Base-by-base conservation (phyloP, 2,113 vertebrate genomes). In the Melanostigma gelatinosum region DNA sequence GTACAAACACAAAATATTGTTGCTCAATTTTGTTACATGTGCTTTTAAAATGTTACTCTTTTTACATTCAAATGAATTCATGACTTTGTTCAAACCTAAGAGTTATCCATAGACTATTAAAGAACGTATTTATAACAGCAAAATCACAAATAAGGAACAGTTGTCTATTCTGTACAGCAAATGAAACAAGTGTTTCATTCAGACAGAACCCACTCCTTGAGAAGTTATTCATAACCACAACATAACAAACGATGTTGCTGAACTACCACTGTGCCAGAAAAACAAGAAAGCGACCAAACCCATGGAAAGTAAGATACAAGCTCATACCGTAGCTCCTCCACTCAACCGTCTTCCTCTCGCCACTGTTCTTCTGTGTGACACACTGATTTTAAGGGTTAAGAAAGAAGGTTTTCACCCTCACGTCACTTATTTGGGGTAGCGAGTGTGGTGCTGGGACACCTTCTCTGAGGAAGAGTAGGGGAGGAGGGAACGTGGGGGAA, bases 281-380 rank as follows among this genome's bases (percentile, higher is more conserved):
- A 85, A 46, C 73, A 76, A 55, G 63, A 78, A 83, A 65, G 55
- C 71, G 48, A 62, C 76, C 72, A 70, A 86, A 78, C 48, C 15
- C 48, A 71, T 69, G 86, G 83, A 90, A 91, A 94, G 62, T 77
- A 86, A 88, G 48, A 82, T 58, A 79, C 65, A 85, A 83, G 52
- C 61, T 91, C 91, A 55, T 91, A 92, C 91, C 91, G 83, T 92
- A 84, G 88, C 77, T 88, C 77, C 80, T 85, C 73, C 81, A 75
- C 86, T 80, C 80, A 82, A 52, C 79, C 24, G 77, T 78, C 73
- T 44, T 70, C 80, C 88, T 88, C 83, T 85, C 73, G 63, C 46
- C 63, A 68, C 82, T 74, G 63, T 13, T 72, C 82, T 65, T 76
- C 77, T 82, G 54, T 64, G 46, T 61, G 38, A 71, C 82, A 68